Evolutionary conservation across 2,888 invertebrate species (phyloP).

Genomic region (Phengaris alcon): DNA sequence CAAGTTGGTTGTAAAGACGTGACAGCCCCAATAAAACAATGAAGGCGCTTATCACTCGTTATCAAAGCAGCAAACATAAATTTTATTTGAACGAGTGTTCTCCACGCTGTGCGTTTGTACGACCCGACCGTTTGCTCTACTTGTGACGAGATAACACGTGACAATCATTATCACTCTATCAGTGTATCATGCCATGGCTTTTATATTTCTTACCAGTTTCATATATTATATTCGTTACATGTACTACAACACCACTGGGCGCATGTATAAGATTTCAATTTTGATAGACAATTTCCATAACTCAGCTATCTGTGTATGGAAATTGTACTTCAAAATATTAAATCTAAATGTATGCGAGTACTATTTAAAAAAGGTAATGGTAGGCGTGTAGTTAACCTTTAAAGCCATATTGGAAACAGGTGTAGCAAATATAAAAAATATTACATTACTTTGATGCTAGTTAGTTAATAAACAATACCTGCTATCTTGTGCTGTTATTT

Average conservation of each 20-base stretch:
- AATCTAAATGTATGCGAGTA: too few relatives aligned
- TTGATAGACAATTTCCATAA: too few relatives aligned
- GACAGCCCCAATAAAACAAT: conserved; percentile 76
- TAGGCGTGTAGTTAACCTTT: too few relatives aligned
- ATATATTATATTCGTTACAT: background rate
- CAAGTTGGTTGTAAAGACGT: conserved; percentile 49
- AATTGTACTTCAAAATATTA: too few relatives aligned
- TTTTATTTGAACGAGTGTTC: conserved; percentile 66
- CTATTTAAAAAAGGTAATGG: too few relatives aligned
- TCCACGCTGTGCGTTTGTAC: conserved; percentile 65
- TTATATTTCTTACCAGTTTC: background rate
- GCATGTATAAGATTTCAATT: too few relatives aligned
- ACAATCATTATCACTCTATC: conserved; percentile 34
- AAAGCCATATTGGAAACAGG: background rate
- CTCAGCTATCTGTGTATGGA: too few relatives aligned
- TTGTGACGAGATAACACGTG: conserved; percentile 52
- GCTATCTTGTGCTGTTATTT: background rate
- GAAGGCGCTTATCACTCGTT: conserved; percentile 69
- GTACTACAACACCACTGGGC: too few relatives aligned
- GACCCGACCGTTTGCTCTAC: conserved; percentile 65
- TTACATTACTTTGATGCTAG: background rate
- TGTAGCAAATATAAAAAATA: background rate
- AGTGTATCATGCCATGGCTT: background rate
- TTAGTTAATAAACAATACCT: background rate
- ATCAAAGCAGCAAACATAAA: conserved; percentile 70